A percentile compares a stretch with the other conserved stretches of the same genome.
Conservation (phyloP, 2,113 vertebrate species). For the Callionymus lyra region DNA sequence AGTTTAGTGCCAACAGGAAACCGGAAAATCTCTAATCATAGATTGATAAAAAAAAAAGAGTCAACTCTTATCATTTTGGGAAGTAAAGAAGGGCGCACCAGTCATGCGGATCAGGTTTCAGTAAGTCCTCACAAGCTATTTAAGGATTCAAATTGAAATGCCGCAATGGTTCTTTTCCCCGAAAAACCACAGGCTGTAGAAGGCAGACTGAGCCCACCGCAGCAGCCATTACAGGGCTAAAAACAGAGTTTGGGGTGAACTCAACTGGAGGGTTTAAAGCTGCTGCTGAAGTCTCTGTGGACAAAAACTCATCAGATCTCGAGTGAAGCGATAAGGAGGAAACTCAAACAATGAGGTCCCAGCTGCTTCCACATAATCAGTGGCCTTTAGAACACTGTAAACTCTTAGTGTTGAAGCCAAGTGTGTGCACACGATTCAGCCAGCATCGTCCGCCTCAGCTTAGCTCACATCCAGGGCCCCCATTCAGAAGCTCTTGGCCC, state of each 20-base stretch:
- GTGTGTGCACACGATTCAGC: constrained; percentile 1
- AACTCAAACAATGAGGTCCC: constrained; percentile 19
- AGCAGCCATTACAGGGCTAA: constrained; percentile 39
- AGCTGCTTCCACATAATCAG: constrained; percentile 35
- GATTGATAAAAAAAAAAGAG: constrained; percentile 1
- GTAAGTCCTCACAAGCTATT: constrained; percentile 39
- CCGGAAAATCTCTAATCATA: background rate
- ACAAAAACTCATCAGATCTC: background rate
- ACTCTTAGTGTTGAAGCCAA: constrained; percentile 14
- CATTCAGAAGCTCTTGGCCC: constrained; percentile 25
- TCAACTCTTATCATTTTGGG: constrained; percentile 1
- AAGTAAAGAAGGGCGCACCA: constrained; percentile 15
- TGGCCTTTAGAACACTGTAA: constrained; percentile 17
- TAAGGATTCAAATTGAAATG: constrained; percentile 38
- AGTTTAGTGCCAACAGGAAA: constrained; percentile 3
- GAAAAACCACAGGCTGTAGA: constrained; percentile 39
- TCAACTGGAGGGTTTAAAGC: constrained; percentile 11
- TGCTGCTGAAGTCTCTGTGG: background rate
- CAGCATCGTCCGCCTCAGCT: background rate
- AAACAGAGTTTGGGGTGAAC: constrained; percentile 13
- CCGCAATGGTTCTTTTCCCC: constrained; percentile 29
- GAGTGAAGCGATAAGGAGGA: constrained; percentile 3
- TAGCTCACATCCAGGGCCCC: constrained; percentile 9
- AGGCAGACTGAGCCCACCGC: constrained; percentile 27
- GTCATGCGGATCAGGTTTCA: constrained; percentile 19